These are phyloP conservation scores for Cydia splendana DNA, from an alignment of 1,140 invertebrate species.

Conservation along the genomic window DNA sequence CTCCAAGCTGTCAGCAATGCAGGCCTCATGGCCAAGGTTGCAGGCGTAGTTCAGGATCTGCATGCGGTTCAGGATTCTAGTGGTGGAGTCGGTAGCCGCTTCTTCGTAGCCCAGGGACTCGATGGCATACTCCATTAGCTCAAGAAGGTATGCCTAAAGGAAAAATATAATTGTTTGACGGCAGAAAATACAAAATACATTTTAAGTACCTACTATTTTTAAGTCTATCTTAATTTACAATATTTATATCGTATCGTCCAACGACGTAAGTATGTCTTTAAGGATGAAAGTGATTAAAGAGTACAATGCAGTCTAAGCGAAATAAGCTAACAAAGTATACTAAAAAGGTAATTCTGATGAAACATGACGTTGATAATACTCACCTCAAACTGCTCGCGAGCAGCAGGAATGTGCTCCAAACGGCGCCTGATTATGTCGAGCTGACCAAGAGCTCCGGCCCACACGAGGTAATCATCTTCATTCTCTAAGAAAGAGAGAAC, in stretches of 20 bases:
- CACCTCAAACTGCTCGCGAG: slow-evolving; percentile 56
- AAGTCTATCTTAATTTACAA: too few relatives aligned
- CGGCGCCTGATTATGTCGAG: slow-evolving; percentile 79
- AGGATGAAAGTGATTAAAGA: too few relatives aligned
- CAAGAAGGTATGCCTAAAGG: slow-evolving; percentile 73
- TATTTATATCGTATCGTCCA: too few relatives aligned
- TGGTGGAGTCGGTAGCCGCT: slow-evolving; percentile 55
- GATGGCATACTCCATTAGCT: slow-evolving; percentile 67
- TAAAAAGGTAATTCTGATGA: neutral
- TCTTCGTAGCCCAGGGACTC: slow-evolving; percentile 72
- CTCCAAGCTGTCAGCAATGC: slow-evolving; percentile 71
- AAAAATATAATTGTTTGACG: slow-evolving; percentile 20
- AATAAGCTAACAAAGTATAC: too few relatives aligned
- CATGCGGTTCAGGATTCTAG: slow-evolving; percentile 73
- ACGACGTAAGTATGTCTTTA: too few relatives aligned
- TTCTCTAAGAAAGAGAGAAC: slow-evolving; percentile 81
- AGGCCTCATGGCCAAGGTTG: slow-evolving; percentile 77
- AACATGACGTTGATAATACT: slow-evolving; percentile 32
- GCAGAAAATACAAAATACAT: too few relatives aligned
- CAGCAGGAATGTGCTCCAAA: slow-evolving; percentile 57
- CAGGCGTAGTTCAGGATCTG: slow-evolving; percentile 81
- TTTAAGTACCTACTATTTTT: too few relatives aligned
- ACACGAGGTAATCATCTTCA: slow-evolving; percentile 84
- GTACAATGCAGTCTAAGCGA: too few relatives aligned
- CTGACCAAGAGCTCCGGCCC: slow-evolving; percentile 82